A percentile compares a stretch with the other conserved stretches of the same genome.
Evolutionary conservation across 2,113 vertebrate genomes (phyloP).

Genomic region (Lepus americanus): DNA sequence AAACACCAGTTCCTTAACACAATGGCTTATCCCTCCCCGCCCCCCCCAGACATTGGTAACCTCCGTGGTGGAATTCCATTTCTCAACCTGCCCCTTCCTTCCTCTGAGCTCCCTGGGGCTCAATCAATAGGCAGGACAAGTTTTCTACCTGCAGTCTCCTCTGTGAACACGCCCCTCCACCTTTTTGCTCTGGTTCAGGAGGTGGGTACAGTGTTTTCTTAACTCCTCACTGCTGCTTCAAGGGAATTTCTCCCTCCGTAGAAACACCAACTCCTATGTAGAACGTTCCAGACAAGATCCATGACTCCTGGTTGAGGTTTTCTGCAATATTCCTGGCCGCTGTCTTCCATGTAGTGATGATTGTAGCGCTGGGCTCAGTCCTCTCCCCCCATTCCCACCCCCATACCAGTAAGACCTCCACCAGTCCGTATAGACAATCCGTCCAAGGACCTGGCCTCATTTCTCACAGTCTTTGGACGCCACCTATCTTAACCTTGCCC

Average conservation of each 20-base stretch:
- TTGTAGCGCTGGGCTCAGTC: not conserved
- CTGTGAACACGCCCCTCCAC: rapidly evolving
- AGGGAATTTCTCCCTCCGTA: not conserved
- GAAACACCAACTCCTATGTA: not conserved
- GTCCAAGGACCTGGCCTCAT: not conserved
- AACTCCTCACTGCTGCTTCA: not conserved
- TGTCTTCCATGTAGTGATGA: not conserved
- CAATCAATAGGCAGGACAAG: not conserved
- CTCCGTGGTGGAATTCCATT: not conserved
- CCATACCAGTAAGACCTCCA: not conserved
- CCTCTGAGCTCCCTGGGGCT: not conserved
- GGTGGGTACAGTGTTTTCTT: not conserved
- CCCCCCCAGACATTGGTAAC: not conserved
- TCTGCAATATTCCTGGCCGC: not conserved
- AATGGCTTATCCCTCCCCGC: not conserved
- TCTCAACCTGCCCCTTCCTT: not conserved
- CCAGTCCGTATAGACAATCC: not conserved
- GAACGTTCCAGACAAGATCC: not conserved
- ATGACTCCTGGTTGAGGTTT: not conserved
- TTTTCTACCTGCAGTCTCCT: not conserved
- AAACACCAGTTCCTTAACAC: not conserved
- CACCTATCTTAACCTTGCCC: not conserved
- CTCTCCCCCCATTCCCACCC: too few relatives aligned
- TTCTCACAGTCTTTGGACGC: not conserved
- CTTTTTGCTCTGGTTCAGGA: not conserved